Conservation (phyloP, 1,140 invertebrate genomes). For the Psix sp. region DNA sequence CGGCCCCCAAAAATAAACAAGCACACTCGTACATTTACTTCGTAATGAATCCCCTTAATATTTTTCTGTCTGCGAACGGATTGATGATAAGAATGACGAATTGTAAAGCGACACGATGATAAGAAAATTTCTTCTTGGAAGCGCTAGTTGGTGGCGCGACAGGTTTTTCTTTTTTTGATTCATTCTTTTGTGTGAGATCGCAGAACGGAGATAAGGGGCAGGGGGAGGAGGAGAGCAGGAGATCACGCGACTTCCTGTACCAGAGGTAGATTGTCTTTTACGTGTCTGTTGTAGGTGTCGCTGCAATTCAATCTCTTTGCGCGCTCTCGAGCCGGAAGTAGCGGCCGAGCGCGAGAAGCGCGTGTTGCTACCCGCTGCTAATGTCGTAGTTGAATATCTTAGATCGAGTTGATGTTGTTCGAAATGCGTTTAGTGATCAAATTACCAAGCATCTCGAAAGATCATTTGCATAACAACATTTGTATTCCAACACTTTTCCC, state of each 20-base stretch:
- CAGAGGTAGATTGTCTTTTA: conserved; percentile 45
- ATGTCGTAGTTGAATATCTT: conserved; percentile 41
- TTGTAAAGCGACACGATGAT: no score
- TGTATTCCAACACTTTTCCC: no score
- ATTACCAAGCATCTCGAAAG: neutral
- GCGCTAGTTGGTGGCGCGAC: no score
- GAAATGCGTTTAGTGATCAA: conserved; percentile 23
- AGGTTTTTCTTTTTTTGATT: neutral
- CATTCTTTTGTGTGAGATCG: neutral
- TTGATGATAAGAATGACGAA: no score
- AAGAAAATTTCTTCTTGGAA: no score
- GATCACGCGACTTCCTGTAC: conserved; percentile 40
- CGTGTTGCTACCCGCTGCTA: conserved; percentile 21
- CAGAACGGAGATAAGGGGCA: neutral
- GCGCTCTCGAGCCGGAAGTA: conserved; percentile 27
- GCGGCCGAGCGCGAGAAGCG: conserved; percentile 15
- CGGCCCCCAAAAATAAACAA: conserved; percentile 15
- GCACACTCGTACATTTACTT: no score
- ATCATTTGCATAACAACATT: no score
- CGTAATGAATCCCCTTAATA: no score
- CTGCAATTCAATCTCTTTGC: conserved; percentile 32
- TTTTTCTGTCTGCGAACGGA: no score
- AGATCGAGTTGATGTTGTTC: conserved; percentile 36
- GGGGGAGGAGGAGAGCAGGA: conserved; percentile 10
- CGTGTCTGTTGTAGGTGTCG: conserved; percentile 55